These are phyloP conservation scores for Neogobius melanostomus DNA, from an alignment of 2,113 vertebrate species.

Conservation along the genomic window DNA sequence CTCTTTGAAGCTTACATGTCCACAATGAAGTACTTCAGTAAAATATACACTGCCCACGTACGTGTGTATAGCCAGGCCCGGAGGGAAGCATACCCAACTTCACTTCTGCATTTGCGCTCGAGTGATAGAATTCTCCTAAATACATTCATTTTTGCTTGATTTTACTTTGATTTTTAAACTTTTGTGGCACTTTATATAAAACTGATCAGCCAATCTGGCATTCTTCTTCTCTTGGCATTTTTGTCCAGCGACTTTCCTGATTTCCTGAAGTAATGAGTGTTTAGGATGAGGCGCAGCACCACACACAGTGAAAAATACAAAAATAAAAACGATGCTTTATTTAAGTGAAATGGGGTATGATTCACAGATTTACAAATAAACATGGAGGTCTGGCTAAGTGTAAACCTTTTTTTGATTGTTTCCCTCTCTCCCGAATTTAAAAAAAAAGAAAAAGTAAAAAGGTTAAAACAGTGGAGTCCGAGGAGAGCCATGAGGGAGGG, in stretches of 20 bases:
- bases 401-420: conserved; percentile 63
- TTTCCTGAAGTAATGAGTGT: background rate
- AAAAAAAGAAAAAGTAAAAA: conserved; percentile 67
- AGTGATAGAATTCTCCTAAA: conserved; percentile 23
- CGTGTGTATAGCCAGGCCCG: background rate
- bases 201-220: background rate
- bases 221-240: background rate
- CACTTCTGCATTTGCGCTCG: conserved; percentile 56
- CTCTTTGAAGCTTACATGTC: background rate
- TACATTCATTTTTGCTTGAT: conserved; percentile 45
- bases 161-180: conserved; percentile 10
- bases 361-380: conserved; percentile 60
- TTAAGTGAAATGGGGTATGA: conserved; percentile 74
- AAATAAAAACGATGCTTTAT: conserved; percentile 65
- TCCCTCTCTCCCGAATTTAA: conserved; percentile 49
- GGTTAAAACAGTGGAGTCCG: conserved; percentile 67
- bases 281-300: conserved; percentile 22
- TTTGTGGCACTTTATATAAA: conserved; percentile 44
- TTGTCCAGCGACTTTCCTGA: background rate
- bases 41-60: background rate
- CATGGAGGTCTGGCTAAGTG: conserved; percentile 38
- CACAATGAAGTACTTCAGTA: background rate
- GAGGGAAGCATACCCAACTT: conserved; percentile 58
- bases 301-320: conserved; percentile 45
- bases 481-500: conserved; percentile 21